A percentile compares a stretch with the other conserved stretches of the same genome.
phyloP scores from a whole-genome alignment of 2,888 invertebrate genomes.

The Drosophila tripunctata region DNA sequence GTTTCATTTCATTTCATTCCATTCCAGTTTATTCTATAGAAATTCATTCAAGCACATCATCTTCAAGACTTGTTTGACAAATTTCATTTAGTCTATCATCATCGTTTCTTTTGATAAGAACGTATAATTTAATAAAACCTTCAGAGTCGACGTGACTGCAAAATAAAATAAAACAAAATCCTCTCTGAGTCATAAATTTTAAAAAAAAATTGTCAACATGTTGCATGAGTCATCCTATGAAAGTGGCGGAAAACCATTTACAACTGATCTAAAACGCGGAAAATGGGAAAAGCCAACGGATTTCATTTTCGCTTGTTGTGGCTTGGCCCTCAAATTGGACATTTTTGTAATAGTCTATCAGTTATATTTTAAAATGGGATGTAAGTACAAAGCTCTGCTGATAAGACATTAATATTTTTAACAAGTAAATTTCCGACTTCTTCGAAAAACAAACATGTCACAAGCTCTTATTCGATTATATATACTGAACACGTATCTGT shows the following conservation, averaged over 20 bases:
- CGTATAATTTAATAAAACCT: constrained; percentile 58
- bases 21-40: constrained; percentile 10
- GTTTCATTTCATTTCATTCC: constrained; percentile 15
- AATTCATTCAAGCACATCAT: no score
- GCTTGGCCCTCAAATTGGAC: constrained; percentile 92
- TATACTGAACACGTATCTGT: no score
- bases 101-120: constrained; percentile 74
- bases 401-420: background rate
- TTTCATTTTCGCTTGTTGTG: constrained; percentile 91
- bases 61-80: constrained; percentile 32
- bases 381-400: constrained; percentile 69
- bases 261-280: constrained; percentile 85
- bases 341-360: constrained; percentile 88
- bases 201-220: constrained; percentile 46
- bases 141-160: background rate
- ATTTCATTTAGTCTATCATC: constrained; percentile 64
- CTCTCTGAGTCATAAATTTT: no score
- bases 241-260: constrained; percentile 78
- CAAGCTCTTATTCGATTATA: no score
- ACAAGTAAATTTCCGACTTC: background rate
- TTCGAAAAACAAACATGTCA: no score
- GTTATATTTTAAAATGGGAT: constrained; percentile 64
- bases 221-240: constrained; percentile 81
- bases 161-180: constrained; percentile 18
- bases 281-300: constrained; percentile 90